These are phyloP conservation scores for Pollicipes pollicipes DNA, from an alignment of 1,140 invertebrate species.

Conservation along the genomic window DNA sequence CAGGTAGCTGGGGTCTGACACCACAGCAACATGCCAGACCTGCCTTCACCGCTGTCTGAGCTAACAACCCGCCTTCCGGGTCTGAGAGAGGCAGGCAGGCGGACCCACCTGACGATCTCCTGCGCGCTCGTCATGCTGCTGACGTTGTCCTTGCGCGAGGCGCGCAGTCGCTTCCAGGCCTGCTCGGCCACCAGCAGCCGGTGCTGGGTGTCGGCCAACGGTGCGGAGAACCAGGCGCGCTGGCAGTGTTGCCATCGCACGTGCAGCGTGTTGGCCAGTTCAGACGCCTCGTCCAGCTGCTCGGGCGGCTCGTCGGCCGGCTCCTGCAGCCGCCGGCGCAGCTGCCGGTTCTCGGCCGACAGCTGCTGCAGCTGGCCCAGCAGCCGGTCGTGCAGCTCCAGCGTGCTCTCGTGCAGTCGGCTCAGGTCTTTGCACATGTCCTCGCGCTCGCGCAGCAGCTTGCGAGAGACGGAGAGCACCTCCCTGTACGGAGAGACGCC, in stretches of 20 bases:
- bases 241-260: slow-evolving; percentile 21
- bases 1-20: too few relatives aligned
- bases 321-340: slow-evolving; percentile 9
- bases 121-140: slow-evolving; percentile 6
- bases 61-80: too few relatives aligned
- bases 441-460: slow-evolving; percentile 23
- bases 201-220: slow-evolving; percentile 22
- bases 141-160: slow-evolving; percentile 5
- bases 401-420: slow-evolving; percentile 19
- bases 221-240: slow-evolving; percentile 21
- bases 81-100: too few relatives aligned
- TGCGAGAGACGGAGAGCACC: slow-evolving; percentile 21
- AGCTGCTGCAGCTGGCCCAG: slow-evolving; percentile 19
- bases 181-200: slow-evolving; percentile 22
- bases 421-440: slow-evolving; percentile 22
- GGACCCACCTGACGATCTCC: slow-evolving; percentile 5
- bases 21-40: too few relatives aligned
- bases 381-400: slow-evolving; percentile 20
- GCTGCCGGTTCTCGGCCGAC: slow-evolving; percentile 17
- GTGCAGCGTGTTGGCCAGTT: slow-evolving; percentile 19
- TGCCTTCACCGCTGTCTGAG: too few relatives aligned
- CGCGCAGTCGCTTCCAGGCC: slow-evolving; percentile 21
- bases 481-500: slow-evolving; percentile 21
- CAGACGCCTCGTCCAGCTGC: neutral
- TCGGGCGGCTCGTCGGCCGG: neutral